A percentile compares a stretch with the other conserved stretches of the same genome.
Evolutionary conservation across 2,888 invertebrate species (phyloP).

Genomic region (Drosophila paranaensis): DNA sequence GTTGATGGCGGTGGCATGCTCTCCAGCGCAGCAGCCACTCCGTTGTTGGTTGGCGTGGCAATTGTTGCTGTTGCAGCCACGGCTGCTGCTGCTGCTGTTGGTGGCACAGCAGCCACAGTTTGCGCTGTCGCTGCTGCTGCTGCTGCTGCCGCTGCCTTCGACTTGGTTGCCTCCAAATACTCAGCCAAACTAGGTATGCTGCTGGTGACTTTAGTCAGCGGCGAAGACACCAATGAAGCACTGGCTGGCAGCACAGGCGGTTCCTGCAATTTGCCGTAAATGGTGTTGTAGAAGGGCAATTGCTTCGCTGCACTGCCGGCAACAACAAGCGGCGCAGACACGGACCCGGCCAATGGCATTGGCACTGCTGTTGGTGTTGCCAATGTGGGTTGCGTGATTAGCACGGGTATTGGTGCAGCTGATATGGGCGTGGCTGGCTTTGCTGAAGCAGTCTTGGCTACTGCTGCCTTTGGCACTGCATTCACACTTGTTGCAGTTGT

Average conservation of each 20-base stretch:
- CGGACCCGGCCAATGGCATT: not conserved
- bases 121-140: conserved; percentile 16
- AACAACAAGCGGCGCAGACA: conserved; percentile 16
- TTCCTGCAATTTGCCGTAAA: conserved; percentile 86
- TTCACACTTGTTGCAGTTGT: conserved; percentile 4
- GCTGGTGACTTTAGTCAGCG: conserved; percentile 30
- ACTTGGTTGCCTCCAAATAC: conserved; percentile 82
- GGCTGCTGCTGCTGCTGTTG: conserved; percentile 10
- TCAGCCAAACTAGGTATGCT: conserved; percentile 78
- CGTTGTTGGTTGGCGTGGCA: conserved; percentile 15
- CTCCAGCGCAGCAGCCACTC: conserved; percentile 34
- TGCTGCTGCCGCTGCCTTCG: conserved; percentile 41
- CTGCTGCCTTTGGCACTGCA: conserved; percentile 14
- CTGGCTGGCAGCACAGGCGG: conserved; percentile 34
- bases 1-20: conserved; percentile 61
- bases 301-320: conserved; percentile 33
- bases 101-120: conserved; percentile 9
- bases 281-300: conserved; percentile 83
- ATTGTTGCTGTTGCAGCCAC: not conserved
- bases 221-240: conserved; percentile 14
- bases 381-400: conserved; percentile 65
- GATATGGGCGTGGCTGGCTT: conserved; percentile 26
- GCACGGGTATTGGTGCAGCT: conserved; percentile 61
- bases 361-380: conserved; percentile 16
- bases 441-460: conserved; percentile 9